Evolutionary conservation across 2,113 vertebrate species (phyloP), one percentile per base, ranked within the genome.

Genomic region (Lophius piscatorius): DNA sequence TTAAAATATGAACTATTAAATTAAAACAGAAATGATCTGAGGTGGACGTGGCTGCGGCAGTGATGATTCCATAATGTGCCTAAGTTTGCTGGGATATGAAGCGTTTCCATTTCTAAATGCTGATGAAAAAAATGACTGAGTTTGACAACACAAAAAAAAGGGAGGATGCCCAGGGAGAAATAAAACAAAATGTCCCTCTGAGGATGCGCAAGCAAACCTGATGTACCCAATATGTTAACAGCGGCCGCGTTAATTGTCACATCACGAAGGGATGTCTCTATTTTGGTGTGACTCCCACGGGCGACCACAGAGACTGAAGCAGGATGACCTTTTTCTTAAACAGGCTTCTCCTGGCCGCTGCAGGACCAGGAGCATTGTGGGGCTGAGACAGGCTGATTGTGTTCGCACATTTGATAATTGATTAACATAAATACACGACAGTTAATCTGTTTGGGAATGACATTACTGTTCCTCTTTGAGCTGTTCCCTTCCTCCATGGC

Each of bases 51-150:
- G n/a, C n/a, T n/a, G n/a, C n/a, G n/a, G n/a, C n/a, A n/a, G n/a
- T n/a, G n/a, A n/a, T n/a, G n/a, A n/a, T n/a, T n/a, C n/a, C n/a
- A n/a, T n/a, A n/a, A n/a, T n/a, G n/a, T n/a, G n/a, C n/a, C n/a
- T n/a, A n/a, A n/a, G n/a, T n/a, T n/a, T n/a, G n/a, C n/a, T n/a
- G n/a, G n/a, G n/a, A n/a, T n/a, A n/a, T n/a, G n/a, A n/a, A n/a
- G n/a, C n/a, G n/a, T n/a, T n/a, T n/a, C n/a, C 59, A 60, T 71
- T 57, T 36, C 82, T 70, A 73, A 64, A 58, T 82, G 60, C 68
- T 76, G 83, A 85, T 80, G 78, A 86, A 75, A 63, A 74, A 81
- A 89, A 89, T 87, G 87, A 89, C 80, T 87, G 86, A 72, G n/a
- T n/a, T n/a, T n/a, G n/a, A n/a, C n/a, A n/a, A n/a, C n/a, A n/a